phyloP scores from a whole-genome alignment of 2,797 vertebrate genomes.

The Craterocephalus amniculus region DNA sequence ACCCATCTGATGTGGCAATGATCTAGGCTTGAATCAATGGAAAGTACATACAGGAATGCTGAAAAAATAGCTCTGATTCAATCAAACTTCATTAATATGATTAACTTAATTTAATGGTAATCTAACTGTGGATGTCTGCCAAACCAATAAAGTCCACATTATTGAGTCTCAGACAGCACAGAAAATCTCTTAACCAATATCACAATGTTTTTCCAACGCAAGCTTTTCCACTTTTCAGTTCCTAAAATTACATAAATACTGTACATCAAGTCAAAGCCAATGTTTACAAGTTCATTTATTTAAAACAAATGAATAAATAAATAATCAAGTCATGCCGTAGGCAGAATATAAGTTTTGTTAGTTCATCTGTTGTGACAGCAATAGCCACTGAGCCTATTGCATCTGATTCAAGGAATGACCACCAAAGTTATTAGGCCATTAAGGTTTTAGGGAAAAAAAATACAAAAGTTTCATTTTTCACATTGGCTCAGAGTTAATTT shows the following conservation, averaged over 20 bases:
- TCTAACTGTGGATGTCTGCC: background rate
- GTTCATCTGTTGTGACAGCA: too few relatives aligned
- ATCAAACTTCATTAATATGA: background rate
- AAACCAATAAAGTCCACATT: background rate
- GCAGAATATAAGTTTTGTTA: too few relatives aligned
- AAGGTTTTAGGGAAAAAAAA: background rate
- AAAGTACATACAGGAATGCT: background rate
- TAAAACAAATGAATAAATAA: too few relatives aligned
- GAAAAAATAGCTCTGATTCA: conserved; percentile 9
- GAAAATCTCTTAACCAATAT: conserved; percentile 4
- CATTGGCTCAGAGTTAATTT: background rate
- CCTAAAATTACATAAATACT: conserved; percentile 1
- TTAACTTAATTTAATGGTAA: background rate
- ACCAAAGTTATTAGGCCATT: background rate
- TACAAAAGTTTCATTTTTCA: background rate
- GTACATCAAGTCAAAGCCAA: background rate
- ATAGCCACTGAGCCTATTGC: too few relatives aligned
- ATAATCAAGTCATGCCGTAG: too few relatives aligned
- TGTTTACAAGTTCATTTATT: too few relatives aligned
- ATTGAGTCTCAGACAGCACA: background rate
- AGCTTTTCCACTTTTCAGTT: conserved; percentile 4
- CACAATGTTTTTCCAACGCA: background rate
- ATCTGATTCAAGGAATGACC: too few relatives aligned
- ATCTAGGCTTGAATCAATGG: background rate
- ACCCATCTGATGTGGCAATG: background rate